phyloP scores from a whole-genome alignment of 2,888 invertebrate species.

The Schizaphis graminum region DNA sequence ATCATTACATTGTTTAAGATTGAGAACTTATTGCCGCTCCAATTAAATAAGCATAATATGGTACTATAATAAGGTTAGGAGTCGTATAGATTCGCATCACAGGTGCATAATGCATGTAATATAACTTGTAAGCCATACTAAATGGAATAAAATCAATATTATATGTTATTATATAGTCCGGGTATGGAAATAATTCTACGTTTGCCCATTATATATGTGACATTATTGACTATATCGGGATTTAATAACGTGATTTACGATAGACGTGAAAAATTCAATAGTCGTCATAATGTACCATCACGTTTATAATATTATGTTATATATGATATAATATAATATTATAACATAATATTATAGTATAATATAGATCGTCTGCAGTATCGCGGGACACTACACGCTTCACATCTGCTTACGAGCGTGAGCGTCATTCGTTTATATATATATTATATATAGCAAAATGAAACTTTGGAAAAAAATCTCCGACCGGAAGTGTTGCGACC shows the following conservation, averaged over 20 bases:
- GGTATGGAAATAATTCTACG: background rate
- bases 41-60: background rate
- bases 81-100: background rate
- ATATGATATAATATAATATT: background rate
- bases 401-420: background rate
- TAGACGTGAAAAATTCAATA: background rate
- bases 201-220: background rate
- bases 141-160: background rate
- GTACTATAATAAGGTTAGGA: background rate
- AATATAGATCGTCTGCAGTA: background rate
- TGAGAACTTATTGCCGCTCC: background rate
- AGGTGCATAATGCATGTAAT: background rate
- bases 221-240: background rate
- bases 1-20: background rate
- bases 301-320: background rate
- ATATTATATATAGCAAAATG: background rate
- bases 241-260: background rate
- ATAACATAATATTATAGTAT: background rate
- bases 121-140: background rate
- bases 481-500: slow-evolving; percentile 41
- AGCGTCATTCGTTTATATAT: background rate
- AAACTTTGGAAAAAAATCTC: background rate
- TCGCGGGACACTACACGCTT: background rate
- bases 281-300: background rate
- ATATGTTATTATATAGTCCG: background rate